Conservation (phyloP, 1,140 invertebrate genomes). For the Odontomachus brunneus region DNA sequence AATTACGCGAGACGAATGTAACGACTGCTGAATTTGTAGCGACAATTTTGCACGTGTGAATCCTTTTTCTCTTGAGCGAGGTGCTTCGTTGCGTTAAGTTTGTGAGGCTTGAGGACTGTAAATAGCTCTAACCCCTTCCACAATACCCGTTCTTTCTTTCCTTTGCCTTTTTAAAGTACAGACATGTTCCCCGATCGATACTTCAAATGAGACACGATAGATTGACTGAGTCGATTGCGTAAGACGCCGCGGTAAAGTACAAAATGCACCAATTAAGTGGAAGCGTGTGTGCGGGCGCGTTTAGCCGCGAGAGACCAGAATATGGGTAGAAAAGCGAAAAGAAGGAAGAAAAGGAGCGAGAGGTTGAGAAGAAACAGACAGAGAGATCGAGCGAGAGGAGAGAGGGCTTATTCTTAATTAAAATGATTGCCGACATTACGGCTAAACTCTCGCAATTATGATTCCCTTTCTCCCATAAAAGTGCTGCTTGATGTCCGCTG, state of each 20-base stretch:
- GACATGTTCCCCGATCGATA: not conserved
- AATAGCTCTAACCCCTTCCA: no score
- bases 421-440: slow-evolving; percentile 83
- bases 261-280: slow-evolving; percentile 63
- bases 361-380: no score
- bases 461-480: slow-evolving; percentile 79
- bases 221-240: slow-evolving; percentile 55
- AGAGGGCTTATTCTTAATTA: slow-evolving; percentile 81
- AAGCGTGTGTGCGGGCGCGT: slow-evolving; percentile 35
- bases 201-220: not conserved
- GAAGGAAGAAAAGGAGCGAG: not conserved
- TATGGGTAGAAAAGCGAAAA: not conserved
- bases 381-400: not conserved
- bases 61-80: not conserved
- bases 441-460: slow-evolving; percentile 83
- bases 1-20: slow-evolving; percentile 9
- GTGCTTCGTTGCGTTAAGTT: not conserved
- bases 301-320: slow-evolving; percentile 10
- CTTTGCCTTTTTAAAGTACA: not conserved
- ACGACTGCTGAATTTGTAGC: not conserved
- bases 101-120: no score
- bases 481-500: slow-evolving; percentile 77
- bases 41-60: not conserved
- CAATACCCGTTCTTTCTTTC: no score
- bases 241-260: slow-evolving; percentile 68